A percentile compares a stretch with the other conserved stretches of the same genome.
phyloP scores from a whole-genome alignment of 2,113 vertebrate genomes.

The Blennius ocellaris region DNA sequence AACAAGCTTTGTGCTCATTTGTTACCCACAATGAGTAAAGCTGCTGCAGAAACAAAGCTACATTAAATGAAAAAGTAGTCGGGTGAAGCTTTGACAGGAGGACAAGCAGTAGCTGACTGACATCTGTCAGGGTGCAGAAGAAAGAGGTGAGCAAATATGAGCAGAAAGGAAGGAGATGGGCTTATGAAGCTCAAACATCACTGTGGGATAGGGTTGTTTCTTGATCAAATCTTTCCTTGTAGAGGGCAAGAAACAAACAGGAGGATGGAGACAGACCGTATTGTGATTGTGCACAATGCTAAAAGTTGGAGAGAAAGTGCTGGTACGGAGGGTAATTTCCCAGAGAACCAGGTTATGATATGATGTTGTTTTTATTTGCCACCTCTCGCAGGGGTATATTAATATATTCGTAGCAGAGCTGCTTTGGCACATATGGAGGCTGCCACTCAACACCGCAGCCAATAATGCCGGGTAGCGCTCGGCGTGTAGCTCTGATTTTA shows the following conservation, averaged over 20 bases:
- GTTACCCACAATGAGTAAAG: too few species aligned
- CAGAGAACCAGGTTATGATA: constrained; percentile 62
- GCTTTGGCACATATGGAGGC: constrained; percentile 65
- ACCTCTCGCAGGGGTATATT: constrained; percentile 66
- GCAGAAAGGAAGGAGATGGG: too few species aligned
- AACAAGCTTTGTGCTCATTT: too few species aligned
- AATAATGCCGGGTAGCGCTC: constrained; percentile 61
- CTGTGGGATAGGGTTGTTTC: too few species aligned
- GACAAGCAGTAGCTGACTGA: constrained; percentile 13
- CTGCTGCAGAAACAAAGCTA: too few species aligned
- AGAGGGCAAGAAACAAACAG: neutral
- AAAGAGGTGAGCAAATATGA: too few species aligned
- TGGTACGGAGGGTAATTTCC: constrained; percentile 55
- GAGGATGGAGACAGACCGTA: constrained; percentile 8
- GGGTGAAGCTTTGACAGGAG: constrained; percentile 3
- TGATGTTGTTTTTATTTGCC: constrained; percentile 76
- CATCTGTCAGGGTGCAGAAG: constrained; percentile 6
- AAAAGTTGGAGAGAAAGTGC: constrained; percentile 14
- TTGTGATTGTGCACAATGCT: constrained; percentile 11
- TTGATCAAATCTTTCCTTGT: too few species aligned
- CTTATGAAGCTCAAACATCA: too few species aligned
- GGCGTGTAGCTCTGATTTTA: constrained; percentile 49
- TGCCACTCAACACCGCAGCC: constrained; percentile 74
- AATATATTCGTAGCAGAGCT: constrained; percentile 70
- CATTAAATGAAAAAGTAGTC: neutral